Conservation (phyloP, 2,888 invertebrate genomes). For the Sericinus montela region DNA sequence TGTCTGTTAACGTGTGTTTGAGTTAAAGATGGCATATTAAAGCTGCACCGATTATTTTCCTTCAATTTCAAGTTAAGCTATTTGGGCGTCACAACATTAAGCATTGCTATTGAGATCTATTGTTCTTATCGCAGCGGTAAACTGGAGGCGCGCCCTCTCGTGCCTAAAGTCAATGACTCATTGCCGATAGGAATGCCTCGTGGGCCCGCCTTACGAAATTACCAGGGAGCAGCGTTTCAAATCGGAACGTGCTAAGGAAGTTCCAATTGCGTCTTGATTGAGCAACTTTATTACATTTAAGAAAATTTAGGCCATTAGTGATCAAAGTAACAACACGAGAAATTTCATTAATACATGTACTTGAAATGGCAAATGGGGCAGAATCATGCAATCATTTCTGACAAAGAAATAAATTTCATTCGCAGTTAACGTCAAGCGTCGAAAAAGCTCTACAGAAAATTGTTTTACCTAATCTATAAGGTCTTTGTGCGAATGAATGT, state of each 20-base stretch:
- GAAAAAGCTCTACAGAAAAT: too few relatives aligned
- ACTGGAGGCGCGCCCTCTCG: slow-evolving; percentile 35
- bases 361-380: too few relatives aligned
- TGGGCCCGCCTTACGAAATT: slow-evolving; percentile 48
- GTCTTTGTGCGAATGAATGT: too few relatives aligned
- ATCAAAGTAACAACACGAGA: background rate
- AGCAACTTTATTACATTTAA: slow-evolving; percentile 34
- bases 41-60: background rate
- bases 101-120: slow-evolving; percentile 31
- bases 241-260: slow-evolving; percentile 50
- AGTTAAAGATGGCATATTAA: too few relatives aligned
- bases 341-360: background rate
- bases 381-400: too few relatives aligned
- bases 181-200: slow-evolving; percentile 47
- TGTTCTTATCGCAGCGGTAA: slow-evolving; percentile 33
- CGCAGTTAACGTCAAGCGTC: too few relatives aligned
- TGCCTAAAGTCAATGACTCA: slow-evolving; percentile 42
- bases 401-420: too few relatives aligned
- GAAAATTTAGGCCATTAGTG: background rate
- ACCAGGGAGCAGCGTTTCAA: slow-evolving; percentile 40
- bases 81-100: slow-evolving; percentile 17
- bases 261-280: slow-evolving; percentile 42
- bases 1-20: too few relatives aligned
- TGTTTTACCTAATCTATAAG: too few relatives aligned
- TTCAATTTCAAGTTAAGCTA: background rate